Evolutionary conservation across 2,797 vertebrate species (phyloP).

Genomic region (Bryconaethiops microstoma): DNA sequence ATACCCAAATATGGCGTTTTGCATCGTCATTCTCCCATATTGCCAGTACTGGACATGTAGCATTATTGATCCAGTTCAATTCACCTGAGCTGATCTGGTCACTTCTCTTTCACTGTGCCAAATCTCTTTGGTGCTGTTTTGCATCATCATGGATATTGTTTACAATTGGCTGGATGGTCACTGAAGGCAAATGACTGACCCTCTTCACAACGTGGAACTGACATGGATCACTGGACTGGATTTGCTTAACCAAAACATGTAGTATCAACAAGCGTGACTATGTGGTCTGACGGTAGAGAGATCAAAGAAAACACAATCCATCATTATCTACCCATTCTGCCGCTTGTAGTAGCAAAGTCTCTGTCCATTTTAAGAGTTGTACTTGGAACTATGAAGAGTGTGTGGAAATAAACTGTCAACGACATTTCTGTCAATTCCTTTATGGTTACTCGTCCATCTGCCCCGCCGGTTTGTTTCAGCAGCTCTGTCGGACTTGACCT

Average conservation of each 20-base stretch:
- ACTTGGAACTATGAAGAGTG: slow-evolving; percentile 16
- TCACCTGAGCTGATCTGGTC: slow-evolving; percentile 27
- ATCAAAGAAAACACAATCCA: slow-evolving; percentile 37
- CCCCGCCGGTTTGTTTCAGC: slow-evolving; percentile 34
- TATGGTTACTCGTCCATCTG: slow-evolving; percentile 17
- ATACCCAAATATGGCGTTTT: neutral
- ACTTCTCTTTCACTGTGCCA: slow-evolving; percentile 53
- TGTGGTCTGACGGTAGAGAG: slow-evolving; percentile 19
- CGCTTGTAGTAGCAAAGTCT: slow-evolving; percentile 3
- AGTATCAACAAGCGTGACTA: slow-evolving; percentile 43
- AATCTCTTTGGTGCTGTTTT: slow-evolving; percentile 66
- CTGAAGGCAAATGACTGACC: slow-evolving; percentile 61
- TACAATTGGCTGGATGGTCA: slow-evolving; percentile 61
- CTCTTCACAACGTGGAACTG: slow-evolving; percentile 57
- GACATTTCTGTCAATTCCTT: slow-evolving; percentile 32
- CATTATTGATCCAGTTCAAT: slow-evolving; percentile 18
- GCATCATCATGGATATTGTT: slow-evolving; percentile 72
- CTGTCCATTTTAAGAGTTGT: slow-evolving; percentile 22
- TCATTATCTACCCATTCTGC: slow-evolving; percentile 19
- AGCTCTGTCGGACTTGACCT: slow-evolving; percentile 45
- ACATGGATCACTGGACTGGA: slow-evolving; percentile 56
- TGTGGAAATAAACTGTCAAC: slow-evolving; percentile 35
- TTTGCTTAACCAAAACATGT: slow-evolving; percentile 68
- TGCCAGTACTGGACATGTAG: neutral
- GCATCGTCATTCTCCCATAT: slow-evolving; percentile 16